These are phyloP conservation scores for Anorthoa munda DNA, from an alignment of 2,888 invertebrate species.

Conservation along the genomic window DNA sequence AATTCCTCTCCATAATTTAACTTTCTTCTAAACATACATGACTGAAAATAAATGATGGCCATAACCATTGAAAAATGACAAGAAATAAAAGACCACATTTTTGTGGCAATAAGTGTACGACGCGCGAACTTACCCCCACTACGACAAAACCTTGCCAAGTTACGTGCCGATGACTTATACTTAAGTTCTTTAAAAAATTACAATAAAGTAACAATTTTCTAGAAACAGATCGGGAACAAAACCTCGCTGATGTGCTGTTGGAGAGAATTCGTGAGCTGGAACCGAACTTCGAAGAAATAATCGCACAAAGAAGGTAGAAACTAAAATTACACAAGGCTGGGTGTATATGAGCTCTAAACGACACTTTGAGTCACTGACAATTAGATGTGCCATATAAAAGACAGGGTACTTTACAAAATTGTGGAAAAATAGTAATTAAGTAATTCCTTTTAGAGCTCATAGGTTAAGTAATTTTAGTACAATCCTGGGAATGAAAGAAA, in stretches of 20 bases:
- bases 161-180: too few relatives aligned
- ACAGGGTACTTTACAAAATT: not conserved
- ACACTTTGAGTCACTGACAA: not conserved
- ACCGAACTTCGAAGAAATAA: slow-evolving; percentile 78
- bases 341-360: slow-evolving; percentile 4
- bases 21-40: too few relatives aligned
- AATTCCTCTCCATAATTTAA: too few relatives aligned
- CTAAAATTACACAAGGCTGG: not conserved
- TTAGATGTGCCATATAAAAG: slow-evolving; percentile 1
- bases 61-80: too few relatives aligned
- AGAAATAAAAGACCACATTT: too few relatives aligned
- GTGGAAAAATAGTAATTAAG: not conserved
- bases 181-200: slow-evolving; percentile 4
- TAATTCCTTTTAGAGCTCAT: slow-evolving; percentile 3
- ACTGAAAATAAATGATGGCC: too few relatives aligned
- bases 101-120: too few relatives aligned
- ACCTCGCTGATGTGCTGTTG: slow-evolving; percentile 86
- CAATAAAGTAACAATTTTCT: slow-evolving; percentile 56
- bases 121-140: too few relatives aligned
- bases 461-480: not conserved
- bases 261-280: slow-evolving; percentile 77
- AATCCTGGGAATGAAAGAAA: slow-evolving; percentile 53
- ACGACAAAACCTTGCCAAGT: too few relatives aligned
- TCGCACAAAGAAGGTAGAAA: slow-evolving; percentile 20
- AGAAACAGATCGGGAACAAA: slow-evolving; percentile 82